phyloP scores from a whole-genome alignment of 2,888 invertebrate species.

The Julus scandinavius region DNA sequence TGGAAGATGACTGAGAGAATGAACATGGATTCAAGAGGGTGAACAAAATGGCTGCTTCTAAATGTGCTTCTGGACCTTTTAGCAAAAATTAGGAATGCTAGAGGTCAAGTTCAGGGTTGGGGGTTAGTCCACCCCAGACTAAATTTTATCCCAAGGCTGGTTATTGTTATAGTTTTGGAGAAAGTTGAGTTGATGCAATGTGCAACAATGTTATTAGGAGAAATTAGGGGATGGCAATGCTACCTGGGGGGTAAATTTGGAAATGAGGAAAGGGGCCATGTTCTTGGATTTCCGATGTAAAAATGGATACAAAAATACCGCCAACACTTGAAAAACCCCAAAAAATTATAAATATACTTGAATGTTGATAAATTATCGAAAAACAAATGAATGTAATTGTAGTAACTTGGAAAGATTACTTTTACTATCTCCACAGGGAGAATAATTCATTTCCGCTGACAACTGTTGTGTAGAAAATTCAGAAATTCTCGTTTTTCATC shows the following conservation, averaged over 20 bases:
- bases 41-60: not conserved
- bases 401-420: no score
- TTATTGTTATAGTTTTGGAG: not conserved
- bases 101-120: not conserved
- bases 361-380: no score
- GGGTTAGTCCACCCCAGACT: not conserved
- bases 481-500: not conserved
- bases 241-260: not conserved
- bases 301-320: no score
- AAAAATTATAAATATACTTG: no score
- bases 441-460: not conserved
- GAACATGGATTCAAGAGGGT: not conserved
- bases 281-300: no score
- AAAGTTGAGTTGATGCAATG: not conserved
- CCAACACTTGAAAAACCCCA: no score
- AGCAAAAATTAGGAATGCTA: not conserved
- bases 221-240: not conserved
- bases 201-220: not conserved
- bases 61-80: not conserved
- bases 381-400: no score
- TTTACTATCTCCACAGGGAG: not conserved
- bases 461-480: not conserved
- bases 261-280: not conserved
- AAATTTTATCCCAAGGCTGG: not conserved
- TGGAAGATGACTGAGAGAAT: not conserved